phyloP scores from a whole-genome alignment of 1,140 invertebrate genomes.

The Spodoptera frugiperda region DNA sequence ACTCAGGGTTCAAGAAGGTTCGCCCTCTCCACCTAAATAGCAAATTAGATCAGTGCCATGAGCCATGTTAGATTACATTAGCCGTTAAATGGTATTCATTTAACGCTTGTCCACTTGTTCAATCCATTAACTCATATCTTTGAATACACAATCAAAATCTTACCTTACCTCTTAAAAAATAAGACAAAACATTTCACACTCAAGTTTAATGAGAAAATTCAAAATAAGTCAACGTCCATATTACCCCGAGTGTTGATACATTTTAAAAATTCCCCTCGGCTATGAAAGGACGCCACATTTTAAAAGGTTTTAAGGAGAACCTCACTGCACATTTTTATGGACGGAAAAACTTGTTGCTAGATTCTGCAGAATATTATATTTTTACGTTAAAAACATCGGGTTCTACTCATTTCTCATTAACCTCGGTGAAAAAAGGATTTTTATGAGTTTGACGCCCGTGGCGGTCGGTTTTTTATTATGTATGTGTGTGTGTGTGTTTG shows the following conservation, averaged over 20 bases:
- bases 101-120: too few relatives aligned
- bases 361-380: slow-evolving; percentile 23
- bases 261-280: slow-evolving; percentile 1
- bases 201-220: too few relatives aligned
- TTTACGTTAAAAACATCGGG: slow-evolving; percentile 11
- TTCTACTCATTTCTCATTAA: slow-evolving; percentile 20
- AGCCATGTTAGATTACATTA: too few relatives aligned
- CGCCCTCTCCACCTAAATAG: too few relatives aligned
- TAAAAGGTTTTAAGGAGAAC: slow-evolving; percentile 2
- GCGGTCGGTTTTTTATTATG: neutral
- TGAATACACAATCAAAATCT: too few relatives aligned
- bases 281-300: slow-evolving; percentile 19
- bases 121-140: too few relatives aligned
- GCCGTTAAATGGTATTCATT: too few relatives aligned
- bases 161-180: too few relatives aligned
- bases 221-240: too few relatives aligned
- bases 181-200: too few relatives aligned
- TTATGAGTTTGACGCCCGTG: neutral
- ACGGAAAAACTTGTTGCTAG: slow-evolving; percentile 20
- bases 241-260: neutral
- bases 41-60: too few relatives aligned
- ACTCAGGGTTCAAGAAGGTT: too few relatives aligned
- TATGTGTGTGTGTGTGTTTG: neutral
- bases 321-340: slow-evolving; percentile 11
- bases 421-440: slow-evolving; percentile 2